A percentile compares a stretch with the other conserved stretches of the same genome.
These are phyloP conservation scores for Gryllus bimaculatus DNA, from an alignment of 1,140 invertebrate genomes.

Conservation along the genomic window DNA sequence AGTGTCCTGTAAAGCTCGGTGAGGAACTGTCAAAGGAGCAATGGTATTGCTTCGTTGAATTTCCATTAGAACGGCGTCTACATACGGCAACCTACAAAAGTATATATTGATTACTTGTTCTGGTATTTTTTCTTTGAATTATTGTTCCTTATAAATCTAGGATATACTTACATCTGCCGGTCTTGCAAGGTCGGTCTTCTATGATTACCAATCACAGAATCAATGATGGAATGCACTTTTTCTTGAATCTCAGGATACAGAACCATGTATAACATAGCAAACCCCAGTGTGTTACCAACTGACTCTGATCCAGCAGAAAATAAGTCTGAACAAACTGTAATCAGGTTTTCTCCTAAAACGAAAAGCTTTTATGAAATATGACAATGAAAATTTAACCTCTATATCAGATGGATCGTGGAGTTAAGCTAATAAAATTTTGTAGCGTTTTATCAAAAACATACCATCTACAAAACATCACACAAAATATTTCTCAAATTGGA, in stretches of 20 bases:
- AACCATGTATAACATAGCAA: constrained; percentile 52
- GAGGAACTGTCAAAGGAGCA: constrained; percentile 21
- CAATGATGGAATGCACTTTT: constrained; percentile 56
- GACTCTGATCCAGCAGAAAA: constrained; percentile 63
- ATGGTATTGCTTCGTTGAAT: constrained; percentile 20
- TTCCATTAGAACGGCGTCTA: constrained; percentile 28
- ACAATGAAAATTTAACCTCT: no score
- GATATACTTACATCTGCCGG: constrained; percentile 27
- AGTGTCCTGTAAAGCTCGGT: constrained; percentile 19
- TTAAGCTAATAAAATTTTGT: no score
- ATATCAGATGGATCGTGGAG: no score
- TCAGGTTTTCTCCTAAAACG: constrained; percentile 48
- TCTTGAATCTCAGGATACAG: constrained; percentile 53
- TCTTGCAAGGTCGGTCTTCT: constrained; percentile 48
- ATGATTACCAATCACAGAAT: constrained; percentile 47
- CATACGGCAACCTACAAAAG: constrained; percentile 26
- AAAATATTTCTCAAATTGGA: no score
- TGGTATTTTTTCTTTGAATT: no score
- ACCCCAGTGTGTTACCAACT: constrained; percentile 52
- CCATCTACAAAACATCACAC: no score
- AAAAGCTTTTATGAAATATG: background rate
- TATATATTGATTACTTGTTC: constrained; percentile 12
- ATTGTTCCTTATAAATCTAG: background rate
- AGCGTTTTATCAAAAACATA: no score
- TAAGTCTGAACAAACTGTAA: constrained; percentile 55